Conservation (phyloP, 1,140 invertebrate species). For the Panagrolaimus sp. region DNA sequence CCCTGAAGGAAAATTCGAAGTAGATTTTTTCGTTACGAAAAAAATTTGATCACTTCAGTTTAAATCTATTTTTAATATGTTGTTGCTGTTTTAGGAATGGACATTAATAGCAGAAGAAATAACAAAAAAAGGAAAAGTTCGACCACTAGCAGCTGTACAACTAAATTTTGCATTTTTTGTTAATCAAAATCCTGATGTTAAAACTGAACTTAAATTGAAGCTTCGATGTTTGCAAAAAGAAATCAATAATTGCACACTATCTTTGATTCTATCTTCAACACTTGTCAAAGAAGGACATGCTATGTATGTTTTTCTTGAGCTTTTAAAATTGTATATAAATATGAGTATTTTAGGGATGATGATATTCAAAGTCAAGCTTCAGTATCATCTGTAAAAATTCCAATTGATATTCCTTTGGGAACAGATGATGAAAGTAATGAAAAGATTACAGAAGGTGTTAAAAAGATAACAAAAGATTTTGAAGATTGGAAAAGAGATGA, state of each 20-base stretch:
- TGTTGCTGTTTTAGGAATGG: constrained; percentile 51
- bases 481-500: constrained; percentile 16
- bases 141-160: constrained; percentile 40
- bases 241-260: constrained; percentile 31
- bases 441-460: constrained; percentile 13
- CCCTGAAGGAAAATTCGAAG: no score
- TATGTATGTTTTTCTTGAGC: constrained; percentile 28
- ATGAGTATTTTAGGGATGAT: constrained; percentile 20
- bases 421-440: neutral
- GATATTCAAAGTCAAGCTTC: constrained; percentile 24
- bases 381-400: neutral
- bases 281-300: constrained; percentile 30
- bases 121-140: constrained; percentile 30
- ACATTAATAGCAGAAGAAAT: constrained; percentile 50
- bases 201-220: constrained; percentile 46
- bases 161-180: constrained; percentile 47
- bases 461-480: constrained; percentile 22
- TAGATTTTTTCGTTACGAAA: no score
- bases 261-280: constrained; percentile 30
- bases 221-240: constrained; percentile 40
- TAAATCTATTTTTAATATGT: no score
- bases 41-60: no score
- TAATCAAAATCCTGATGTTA: constrained; percentile 29
- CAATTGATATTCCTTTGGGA: neutral
- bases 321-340: neutral